Evolutionary conservation across 2,113 vertebrate species (phyloP).

Genomic region (Psammodynastes pulverulentus): DNA sequence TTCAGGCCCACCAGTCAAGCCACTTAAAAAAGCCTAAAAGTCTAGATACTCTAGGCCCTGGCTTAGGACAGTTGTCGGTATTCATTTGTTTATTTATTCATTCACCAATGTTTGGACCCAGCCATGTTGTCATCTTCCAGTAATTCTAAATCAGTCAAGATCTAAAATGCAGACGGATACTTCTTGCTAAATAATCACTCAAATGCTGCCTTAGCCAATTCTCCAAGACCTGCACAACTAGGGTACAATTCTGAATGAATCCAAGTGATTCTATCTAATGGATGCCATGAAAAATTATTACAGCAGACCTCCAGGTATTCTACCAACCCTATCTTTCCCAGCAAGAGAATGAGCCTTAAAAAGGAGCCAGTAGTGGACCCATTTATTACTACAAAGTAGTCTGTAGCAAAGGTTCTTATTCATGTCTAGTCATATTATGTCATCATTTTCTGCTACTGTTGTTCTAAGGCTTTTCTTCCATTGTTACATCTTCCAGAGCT

Average conservation of each 20-base stretch:
- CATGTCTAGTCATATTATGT: not conserved
- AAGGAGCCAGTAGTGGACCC: not conserved
- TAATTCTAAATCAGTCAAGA: not conserved
- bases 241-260: not conserved
- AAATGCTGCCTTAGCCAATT: not conserved
- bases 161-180: too few relatives aligned
- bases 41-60: not conserved
- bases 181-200: too few relatives aligned
- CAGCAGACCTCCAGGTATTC: not conserved
- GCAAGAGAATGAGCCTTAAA: too few relatives aligned
- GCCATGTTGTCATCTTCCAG: not conserved
- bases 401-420: not conserved
- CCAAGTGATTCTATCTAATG: not conserved
- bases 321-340: not conserved
- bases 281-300: not conserved
- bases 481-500: not conserved
- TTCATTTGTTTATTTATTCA: not conserved
- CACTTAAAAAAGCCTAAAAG: not conserved
- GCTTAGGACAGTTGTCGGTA: not conserved
- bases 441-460: not conserved
- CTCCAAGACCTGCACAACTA: not conserved
- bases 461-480: not conserved
- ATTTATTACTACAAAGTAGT: not conserved
- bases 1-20: too few relatives aligned
- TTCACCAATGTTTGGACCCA: not conserved